Percentiles rank a stretch among this genome's conserved stretches.
phyloP scores from a whole-genome alignment of 2,113 vertebrate species.

The Herpetotheres cachinnans region DNA sequence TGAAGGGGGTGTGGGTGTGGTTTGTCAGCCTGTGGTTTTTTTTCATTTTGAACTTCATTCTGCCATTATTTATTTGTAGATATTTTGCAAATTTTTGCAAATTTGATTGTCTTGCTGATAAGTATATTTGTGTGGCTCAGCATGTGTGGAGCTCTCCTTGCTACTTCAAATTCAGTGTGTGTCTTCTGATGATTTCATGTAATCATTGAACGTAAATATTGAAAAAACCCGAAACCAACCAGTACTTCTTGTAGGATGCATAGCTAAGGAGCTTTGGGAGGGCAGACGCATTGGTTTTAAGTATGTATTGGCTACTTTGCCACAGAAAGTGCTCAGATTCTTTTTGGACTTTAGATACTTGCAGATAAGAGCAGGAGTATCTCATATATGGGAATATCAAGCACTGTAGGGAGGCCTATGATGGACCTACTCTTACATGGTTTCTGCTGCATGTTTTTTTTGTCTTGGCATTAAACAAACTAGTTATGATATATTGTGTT shows the following conservation, averaged over 20 bases:
- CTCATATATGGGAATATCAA: background rate
- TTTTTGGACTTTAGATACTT: background rate
- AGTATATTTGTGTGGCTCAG: background rate
- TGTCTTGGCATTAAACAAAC: background rate
- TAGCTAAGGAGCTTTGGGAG: background rate
- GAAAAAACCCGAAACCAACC: background rate
- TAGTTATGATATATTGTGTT: background rate
- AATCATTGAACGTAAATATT: background rate
- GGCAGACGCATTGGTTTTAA: background rate
- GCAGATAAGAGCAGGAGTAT: background rate
- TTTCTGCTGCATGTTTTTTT: background rate
- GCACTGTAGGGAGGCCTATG: background rate
- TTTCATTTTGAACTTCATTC: background rate
- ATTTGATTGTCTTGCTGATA: background rate
- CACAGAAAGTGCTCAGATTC: background rate
- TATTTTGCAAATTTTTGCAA: too few species aligned
- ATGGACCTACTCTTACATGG: fast-evolving
- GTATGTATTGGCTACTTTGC: background rate
- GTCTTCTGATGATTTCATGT: background rate
- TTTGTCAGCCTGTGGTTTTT: background rate
- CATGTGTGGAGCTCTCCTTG: background rate
- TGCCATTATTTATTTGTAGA: background rate
- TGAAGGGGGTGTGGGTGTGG: background rate
- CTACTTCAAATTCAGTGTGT: background rate
- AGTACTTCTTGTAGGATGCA: background rate